Evolutionary conservation across 2,888 invertebrate species (phyloP).

Genomic region (Leptinotarsa tumamoca): DNA sequence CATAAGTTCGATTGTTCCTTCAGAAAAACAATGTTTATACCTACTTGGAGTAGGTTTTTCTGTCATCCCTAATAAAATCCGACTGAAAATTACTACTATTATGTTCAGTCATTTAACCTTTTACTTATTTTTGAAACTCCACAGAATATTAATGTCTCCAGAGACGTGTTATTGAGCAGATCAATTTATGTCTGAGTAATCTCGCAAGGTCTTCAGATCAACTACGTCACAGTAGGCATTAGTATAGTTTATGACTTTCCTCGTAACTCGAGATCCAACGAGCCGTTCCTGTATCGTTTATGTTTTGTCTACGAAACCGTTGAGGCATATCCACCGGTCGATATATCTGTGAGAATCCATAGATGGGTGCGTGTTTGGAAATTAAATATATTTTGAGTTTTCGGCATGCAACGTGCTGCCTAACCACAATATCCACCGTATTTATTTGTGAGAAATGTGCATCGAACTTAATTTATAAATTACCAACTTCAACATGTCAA

Average conservation of each 20-base stretch:
- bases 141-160: too few species aligned
- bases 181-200: background rate
- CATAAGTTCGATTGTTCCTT: too few species aligned
- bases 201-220: too few species aligned
- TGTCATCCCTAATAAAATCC: too few species aligned
- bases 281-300: slow-evolving; percentile 25
- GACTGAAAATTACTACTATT: too few species aligned
- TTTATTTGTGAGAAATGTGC: slow-evolving; percentile 47
- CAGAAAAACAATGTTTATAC: too few species aligned
- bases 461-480: slow-evolving; percentile 43
- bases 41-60: too few species aligned
- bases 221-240: too few species aligned
- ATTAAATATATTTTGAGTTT: slow-evolving; percentile 49
- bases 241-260: background rate
- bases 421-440: slow-evolving; percentile 44
- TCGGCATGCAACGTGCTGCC: slow-evolving; percentile 46
- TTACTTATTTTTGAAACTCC: too few species aligned
- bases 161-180: background rate
- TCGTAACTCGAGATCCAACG: slow-evolving; percentile 2
- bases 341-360: slow-evolving; percentile 39
- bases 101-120: too few species aligned
- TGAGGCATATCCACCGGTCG: slow-evolving; percentile 41
- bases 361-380: slow-evolving; percentile 50
- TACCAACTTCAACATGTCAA: slow-evolving; percentile 40
- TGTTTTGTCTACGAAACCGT: slow-evolving; percentile 51